Evolutionary conservation across 2,113 vertebrate species (phyloP).

Genomic region (Psettodes erumei): DNA sequence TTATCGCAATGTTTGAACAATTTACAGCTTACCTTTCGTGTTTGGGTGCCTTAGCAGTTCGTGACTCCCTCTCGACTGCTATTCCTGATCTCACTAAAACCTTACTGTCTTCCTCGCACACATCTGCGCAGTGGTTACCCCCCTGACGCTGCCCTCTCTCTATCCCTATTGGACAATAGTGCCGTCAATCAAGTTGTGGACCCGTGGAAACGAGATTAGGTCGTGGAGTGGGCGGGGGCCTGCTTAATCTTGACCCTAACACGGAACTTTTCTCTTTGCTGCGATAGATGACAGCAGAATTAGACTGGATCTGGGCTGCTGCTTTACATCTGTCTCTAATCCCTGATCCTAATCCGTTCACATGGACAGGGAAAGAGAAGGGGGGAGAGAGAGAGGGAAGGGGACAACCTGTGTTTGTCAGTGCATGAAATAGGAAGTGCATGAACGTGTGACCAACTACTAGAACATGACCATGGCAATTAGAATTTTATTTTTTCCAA

Average conservation of each 20-base stretch:
- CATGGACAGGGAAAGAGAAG: background rate
- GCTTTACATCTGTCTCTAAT: slow-evolving; percentile 67
- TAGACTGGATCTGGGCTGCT: slow-evolving; percentile 33
- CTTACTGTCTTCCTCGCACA: too few relatives aligned
- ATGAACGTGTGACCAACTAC: too few relatives aligned
- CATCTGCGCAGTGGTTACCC: slow-evolving; percentile 45
- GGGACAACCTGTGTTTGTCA: background rate
- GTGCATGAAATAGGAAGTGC: background rate
- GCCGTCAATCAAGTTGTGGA: background rate
- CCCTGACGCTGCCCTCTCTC: background rate
- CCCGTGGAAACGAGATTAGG: background rate
- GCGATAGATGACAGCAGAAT: background rate
- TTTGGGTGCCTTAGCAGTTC: slow-evolving; percentile 13
- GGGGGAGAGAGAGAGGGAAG: background rate
- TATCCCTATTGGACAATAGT: slow-evolving; percentile 33
- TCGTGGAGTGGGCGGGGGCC: background rate
- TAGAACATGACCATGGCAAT: background rate
- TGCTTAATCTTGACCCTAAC: slow-evolving; percentile 13
- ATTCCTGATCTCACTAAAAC: slow-evolving; percentile 14
- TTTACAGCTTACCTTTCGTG: slow-evolving; percentile 52
- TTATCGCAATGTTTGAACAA: too few relatives aligned
- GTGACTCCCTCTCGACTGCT: background rate
- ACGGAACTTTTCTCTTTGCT: slow-evolving; percentile 20
- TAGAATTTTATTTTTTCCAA: background rate
- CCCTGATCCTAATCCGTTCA: slow-evolving; percentile 60